Conservation (phyloP, 2,888 invertebrate genomes). For the Heliconius ismenius region DNA sequence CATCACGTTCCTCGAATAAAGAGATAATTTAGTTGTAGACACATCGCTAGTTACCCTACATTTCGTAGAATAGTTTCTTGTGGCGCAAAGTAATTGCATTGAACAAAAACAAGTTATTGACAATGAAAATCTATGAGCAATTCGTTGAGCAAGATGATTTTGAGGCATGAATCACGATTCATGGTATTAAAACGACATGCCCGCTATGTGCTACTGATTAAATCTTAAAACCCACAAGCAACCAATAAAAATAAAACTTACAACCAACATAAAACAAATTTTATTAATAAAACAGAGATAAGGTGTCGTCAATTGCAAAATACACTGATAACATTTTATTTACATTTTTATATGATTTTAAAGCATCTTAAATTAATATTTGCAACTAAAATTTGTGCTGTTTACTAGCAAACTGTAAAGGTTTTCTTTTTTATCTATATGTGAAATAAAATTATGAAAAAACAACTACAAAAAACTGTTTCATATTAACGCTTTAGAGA, state of each 20-base stretch:
- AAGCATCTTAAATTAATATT: neutral
- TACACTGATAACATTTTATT: neutral
- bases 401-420: neutral
- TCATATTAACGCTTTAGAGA: conserved; percentile 7
- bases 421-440: neutral
- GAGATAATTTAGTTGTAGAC: conserved; percentile 48
- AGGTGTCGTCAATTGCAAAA: conserved; percentile 2
- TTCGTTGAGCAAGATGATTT: conserved; percentile 65
- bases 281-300: neutral
- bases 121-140: conserved; percentile 71
- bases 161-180: conserved; percentile 59
- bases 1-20: conserved; percentile 47
- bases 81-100: conserved; percentile 61
- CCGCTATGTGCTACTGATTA: conserved; percentile 6
- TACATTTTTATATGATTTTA: neutral
- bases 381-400: neutral
- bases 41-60: conserved; percentile 47
- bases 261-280: neutral
- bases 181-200: conserved; percentile 5
- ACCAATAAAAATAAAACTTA: neutral
- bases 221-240: conserved; percentile 17
- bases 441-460: neutral
- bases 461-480: conserved; percentile 4
- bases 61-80: conserved; percentile 54
- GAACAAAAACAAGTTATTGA: conserved; percentile 67